These are phyloP conservation scores for Tetraneura akinire DNA, from an alignment of 1,140 invertebrate genomes.

Conservation along the genomic window DNA sequence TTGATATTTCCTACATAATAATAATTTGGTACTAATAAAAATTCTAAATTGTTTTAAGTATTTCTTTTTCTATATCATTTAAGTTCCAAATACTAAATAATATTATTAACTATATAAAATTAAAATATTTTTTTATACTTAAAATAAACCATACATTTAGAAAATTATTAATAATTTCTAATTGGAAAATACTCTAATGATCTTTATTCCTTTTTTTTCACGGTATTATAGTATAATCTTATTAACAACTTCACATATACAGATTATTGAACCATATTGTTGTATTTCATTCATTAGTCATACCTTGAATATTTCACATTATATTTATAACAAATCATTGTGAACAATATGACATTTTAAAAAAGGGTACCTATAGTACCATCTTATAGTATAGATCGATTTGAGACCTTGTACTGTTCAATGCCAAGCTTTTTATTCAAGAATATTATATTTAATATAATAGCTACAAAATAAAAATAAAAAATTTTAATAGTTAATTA, in stretches of 20 bases:
- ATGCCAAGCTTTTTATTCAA: background rate
- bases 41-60: too few relatives aligned
- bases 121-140: too few relatives aligned
- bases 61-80: too few relatives aligned
- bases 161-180: background rate
- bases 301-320: background rate
- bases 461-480: background rate
- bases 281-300: too few relatives aligned
- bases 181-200: background rate
- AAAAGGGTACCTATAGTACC: background rate
- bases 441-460: background rate
- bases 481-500: constrained; percentile 14
- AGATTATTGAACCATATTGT: background rate
- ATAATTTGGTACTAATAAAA: too few relatives aligned
- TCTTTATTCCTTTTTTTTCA: background rate
- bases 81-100: too few relatives aligned
- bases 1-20: too few relatives aligned
- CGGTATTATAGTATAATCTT: background rate
- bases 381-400: background rate
- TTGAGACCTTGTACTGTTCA: background rate
- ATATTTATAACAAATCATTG: background rate
- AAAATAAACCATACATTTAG: background rate
- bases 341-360: background rate
- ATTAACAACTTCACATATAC: background rate
- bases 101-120: too few relatives aligned